These are phyloP conservation scores for Megaleporinus macrocephalus DNA, from an alignment of 2,113 vertebrate species.

Conservation along the genomic window DNA sequence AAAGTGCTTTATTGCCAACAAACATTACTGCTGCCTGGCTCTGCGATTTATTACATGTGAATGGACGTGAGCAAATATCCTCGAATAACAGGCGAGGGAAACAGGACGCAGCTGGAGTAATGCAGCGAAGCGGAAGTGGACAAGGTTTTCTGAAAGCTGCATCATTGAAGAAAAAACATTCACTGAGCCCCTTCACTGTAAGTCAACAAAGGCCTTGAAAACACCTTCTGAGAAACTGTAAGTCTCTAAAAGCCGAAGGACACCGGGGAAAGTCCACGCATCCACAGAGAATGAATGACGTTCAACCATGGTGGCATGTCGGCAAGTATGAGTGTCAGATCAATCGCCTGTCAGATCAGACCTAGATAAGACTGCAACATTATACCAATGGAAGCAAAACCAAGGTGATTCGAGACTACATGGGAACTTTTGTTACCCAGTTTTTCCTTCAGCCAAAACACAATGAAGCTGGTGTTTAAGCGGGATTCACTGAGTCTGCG, in stretches of 20 bases:
- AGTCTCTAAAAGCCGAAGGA: not conserved
- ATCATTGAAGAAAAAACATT: not conserved
- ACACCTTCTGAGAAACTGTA: not conserved
- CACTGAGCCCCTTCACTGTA: not conserved
- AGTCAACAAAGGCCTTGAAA: not conserved
- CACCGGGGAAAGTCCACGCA: not conserved
- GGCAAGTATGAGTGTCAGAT: not conserved
- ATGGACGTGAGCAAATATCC: not conserved
- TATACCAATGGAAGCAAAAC: not conserved
- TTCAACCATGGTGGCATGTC: not conserved
- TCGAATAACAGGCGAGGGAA: not conserved
- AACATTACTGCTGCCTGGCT: not conserved
- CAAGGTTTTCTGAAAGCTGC: not conserved
- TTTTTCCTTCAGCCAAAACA: too few species aligned
- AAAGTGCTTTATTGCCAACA: not conserved
- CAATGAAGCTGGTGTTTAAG: not conserved
- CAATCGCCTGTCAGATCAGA: not conserved
- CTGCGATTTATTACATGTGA: not conserved
- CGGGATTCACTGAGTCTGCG: too few species aligned
- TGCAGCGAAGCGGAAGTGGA: not conserved
- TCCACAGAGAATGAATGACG: not conserved
- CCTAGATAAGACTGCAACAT: not conserved
- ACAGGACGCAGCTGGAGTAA: constrained; percentile 7
- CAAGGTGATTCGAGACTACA: not conserved
- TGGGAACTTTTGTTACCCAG: not conserved